Evolutionary conservation across 2,113 vertebrate genomes (phyloP).

Genomic region (Percopsis transmontana): DNA sequence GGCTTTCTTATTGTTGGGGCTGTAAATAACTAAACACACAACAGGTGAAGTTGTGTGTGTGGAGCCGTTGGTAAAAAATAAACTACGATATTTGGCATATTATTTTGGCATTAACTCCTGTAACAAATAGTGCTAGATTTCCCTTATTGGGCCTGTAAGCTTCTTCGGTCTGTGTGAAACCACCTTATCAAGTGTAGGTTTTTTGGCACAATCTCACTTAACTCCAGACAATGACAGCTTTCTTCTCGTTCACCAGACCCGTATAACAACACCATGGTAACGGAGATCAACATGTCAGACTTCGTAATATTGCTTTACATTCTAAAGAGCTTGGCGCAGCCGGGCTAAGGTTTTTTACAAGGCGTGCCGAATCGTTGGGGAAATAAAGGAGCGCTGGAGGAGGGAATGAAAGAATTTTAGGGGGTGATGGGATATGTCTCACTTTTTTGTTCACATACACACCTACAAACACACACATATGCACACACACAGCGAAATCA

Average conservation of each 20-base stretch:
- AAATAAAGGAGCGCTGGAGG: conserved; percentile 65
- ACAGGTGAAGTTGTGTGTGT: conserved; percentile 57
- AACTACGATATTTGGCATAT: conserved; percentile 33
- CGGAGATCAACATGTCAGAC: conserved; percentile 68
- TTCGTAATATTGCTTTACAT: conserved; percentile 73
- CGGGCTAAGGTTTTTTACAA: conserved; percentile 62
- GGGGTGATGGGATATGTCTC: conserved; percentile 62
- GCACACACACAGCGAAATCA: conserved; percentile 49
- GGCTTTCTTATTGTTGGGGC: conserved; percentile 69
- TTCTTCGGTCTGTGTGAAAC: conserved; percentile 21
- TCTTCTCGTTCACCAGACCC: conserved; percentile 44
- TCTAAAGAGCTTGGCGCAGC: conserved; percentile 64
- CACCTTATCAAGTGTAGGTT: conserved; percentile 6
- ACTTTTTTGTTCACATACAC: conserved; percentile 38
- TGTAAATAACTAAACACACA: conserved; percentile 72
- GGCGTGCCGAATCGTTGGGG: conserved; percentile 60
- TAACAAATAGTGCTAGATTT: conserved; percentile 39
- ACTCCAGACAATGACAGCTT: conserved; percentile 10
- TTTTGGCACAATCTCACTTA: conserved; percentile 17
- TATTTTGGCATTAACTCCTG: conserved; percentile 47
- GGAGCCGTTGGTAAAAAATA: conserved; percentile 44
- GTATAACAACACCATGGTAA: conserved; percentile 63
- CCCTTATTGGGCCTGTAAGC: conserved; percentile 27
- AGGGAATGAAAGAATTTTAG: conserved; percentile 66
- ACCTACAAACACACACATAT: background rate